These are phyloP conservation scores for Gymnobelideus leadbeateri DNA, from an alignment of 2,113 vertebrate species.

Conservation along the genomic window DNA sequence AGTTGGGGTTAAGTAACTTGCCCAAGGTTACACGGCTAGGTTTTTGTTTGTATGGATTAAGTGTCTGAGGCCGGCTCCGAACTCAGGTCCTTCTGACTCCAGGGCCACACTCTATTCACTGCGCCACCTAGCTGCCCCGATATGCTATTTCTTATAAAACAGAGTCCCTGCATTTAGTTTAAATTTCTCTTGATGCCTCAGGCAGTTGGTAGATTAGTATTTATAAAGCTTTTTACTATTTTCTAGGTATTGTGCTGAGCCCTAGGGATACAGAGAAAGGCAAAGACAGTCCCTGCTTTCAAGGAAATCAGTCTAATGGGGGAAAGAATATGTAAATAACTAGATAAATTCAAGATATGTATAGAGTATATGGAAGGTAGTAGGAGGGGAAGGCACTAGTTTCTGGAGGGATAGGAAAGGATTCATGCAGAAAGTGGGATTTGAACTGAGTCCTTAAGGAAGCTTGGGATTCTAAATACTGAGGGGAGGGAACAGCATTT, in stretches of 20 bases:
- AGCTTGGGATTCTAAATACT: background rate
- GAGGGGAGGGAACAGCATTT: background rate
- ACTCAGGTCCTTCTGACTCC: too few species aligned
- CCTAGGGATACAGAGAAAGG: background rate
- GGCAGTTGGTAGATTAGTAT: background rate
- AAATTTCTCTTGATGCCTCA: background rate
- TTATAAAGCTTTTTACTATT: background rate
- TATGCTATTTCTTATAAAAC: background rate
- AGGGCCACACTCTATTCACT: too few species aligned
- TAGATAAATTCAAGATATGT: background rate
- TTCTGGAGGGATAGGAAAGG: too few species aligned
- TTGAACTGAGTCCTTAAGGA: background rate
- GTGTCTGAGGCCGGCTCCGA: too few species aligned
- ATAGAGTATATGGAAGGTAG: background rate
- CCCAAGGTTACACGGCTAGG: too few species aligned
- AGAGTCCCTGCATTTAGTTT: background rate
- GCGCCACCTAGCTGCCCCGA: too few species aligned
- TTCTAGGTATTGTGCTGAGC: background rate
- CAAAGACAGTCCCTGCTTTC: background rate
- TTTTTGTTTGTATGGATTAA: too few species aligned
- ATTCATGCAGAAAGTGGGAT: background rate
- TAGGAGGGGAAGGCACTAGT: background rate
- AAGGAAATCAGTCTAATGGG: background rate
- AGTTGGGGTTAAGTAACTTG: too few species aligned
- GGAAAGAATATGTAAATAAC: background rate